These are phyloP conservation scores for Siderastrea radians DNA, from an alignment of 92 coral and sea anemone genomes.

Conservation along the genomic window DNA sequence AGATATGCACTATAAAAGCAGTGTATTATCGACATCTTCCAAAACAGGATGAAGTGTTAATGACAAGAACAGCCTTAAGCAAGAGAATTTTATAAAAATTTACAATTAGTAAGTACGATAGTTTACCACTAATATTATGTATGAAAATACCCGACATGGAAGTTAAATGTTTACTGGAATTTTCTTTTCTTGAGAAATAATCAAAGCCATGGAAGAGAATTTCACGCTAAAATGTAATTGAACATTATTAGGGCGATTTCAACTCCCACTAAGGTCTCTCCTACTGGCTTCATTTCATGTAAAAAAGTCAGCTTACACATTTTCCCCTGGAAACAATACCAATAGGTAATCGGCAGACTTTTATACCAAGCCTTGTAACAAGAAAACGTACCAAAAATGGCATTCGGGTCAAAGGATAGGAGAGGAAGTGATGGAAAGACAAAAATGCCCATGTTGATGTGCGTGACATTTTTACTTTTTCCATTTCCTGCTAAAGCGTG, in stretches of 20 bases:
- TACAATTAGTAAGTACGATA: too few species aligned
- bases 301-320: too few species aligned
- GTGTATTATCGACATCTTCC: too few species aligned
- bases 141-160: too few species aligned
- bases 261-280: slow-evolving; percentile 12
- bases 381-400: slow-evolving; percentile 2
- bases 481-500: background rate
- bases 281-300: slow-evolving; percentile 15
- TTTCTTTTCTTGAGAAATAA: background rate
- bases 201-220: background rate
- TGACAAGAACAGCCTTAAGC: too few species aligned
- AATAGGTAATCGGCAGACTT: too few species aligned
- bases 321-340: too few species aligned
- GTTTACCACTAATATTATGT: too few species aligned
- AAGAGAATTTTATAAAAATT: too few species aligned
- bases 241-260: background rate
- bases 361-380: background rate
- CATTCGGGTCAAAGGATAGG: background rate
- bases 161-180: background rate
- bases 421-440: too few species aligned
- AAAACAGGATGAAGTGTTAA: too few species aligned
- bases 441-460: background rate
- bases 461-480: background rate
- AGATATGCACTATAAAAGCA: too few species aligned
- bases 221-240: background rate